These are phyloP conservation scores for Quadriops clusia DNA, from an alignment of 2,888 invertebrate species.

Conservation along the genomic window DNA sequence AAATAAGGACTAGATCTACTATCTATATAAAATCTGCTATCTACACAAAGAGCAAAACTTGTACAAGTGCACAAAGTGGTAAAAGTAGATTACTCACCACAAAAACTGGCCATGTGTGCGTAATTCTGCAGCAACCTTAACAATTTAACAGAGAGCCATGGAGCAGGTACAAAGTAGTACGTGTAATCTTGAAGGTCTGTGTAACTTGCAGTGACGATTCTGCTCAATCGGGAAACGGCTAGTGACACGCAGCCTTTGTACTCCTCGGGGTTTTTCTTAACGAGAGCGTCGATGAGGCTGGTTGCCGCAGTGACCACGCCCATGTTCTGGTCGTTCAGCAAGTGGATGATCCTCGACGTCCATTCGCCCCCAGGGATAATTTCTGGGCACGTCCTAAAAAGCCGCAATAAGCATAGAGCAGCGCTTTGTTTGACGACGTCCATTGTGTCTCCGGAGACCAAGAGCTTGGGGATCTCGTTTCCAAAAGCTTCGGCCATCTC, in stretches of 20 bases:
- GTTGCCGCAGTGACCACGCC: constrained; percentile 99
- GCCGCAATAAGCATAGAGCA: constrained; percentile 85
- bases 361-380: constrained; percentile 96
- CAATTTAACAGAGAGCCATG: constrained; percentile 97
- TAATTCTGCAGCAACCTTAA: constrained; percentile 94
- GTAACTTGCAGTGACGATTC: constrained; percentile 97
- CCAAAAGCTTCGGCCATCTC: constrained; percentile 99
- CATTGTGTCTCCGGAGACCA: constrained; percentile 98
- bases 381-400: constrained; percentile 91
- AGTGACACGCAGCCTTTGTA: constrained; percentile 98
- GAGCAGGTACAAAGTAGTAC: constrained; percentile 99
- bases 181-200: constrained; percentile 99
- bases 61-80: too few species aligned
- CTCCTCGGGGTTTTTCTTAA: constrained; percentile 97
- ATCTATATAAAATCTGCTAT: too few species aligned
- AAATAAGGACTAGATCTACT: too few species aligned
- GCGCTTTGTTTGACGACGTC: constrained; percentile 99
- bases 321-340: constrained; percentile 97
- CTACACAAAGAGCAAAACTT: too few species aligned
- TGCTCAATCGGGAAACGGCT: constrained; percentile 91
- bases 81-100: too few species aligned
- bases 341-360: constrained; percentile 96
- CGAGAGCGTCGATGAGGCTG: constrained; percentile 93
- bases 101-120: too few species aligned
- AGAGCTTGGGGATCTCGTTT: constrained; percentile 92